phyloP scores from a whole-genome alignment of 2,113 vertebrate species.

The Proteles cristata region DNA sequence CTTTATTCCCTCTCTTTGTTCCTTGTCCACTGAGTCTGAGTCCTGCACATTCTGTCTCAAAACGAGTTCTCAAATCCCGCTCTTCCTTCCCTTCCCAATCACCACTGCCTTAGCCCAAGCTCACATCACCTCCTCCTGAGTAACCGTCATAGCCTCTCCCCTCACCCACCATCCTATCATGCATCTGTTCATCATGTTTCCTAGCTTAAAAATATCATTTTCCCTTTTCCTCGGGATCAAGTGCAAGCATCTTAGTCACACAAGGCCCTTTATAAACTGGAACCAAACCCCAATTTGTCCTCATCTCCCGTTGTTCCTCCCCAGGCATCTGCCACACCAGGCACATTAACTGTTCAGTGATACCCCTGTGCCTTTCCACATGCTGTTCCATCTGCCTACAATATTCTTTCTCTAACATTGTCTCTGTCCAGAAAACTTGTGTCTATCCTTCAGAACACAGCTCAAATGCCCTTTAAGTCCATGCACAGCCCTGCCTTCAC shows the following conservation, averaged over 20 bases:
- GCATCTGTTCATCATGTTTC: background rate
- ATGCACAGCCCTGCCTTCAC: fast-evolving
- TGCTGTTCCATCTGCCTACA: background rate
- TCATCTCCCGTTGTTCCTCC: background rate
- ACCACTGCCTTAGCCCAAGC: background rate
- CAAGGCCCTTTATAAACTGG: background rate
- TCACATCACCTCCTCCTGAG: background rate
- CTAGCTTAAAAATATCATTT: background rate
- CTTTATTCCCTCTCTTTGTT: background rate
- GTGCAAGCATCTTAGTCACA: background rate
- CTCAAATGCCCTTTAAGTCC: background rate
- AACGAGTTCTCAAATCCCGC: background rate
- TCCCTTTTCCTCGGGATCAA: background rate
- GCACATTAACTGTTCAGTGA: background rate
- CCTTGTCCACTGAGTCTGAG: background rate
- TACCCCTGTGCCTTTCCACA: background rate
- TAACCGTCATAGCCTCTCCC: background rate
- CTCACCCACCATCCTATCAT: no score
- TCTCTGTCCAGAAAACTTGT: background rate
- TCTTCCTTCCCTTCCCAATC: background rate
- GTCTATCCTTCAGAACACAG: background rate
- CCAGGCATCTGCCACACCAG: fast-evolving
- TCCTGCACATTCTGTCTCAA: background rate
- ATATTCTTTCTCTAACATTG: background rate
- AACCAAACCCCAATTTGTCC: background rate